phyloP scores from a whole-genome alignment of 2,888 invertebrate genomes.

The Neria commutata region DNA sequence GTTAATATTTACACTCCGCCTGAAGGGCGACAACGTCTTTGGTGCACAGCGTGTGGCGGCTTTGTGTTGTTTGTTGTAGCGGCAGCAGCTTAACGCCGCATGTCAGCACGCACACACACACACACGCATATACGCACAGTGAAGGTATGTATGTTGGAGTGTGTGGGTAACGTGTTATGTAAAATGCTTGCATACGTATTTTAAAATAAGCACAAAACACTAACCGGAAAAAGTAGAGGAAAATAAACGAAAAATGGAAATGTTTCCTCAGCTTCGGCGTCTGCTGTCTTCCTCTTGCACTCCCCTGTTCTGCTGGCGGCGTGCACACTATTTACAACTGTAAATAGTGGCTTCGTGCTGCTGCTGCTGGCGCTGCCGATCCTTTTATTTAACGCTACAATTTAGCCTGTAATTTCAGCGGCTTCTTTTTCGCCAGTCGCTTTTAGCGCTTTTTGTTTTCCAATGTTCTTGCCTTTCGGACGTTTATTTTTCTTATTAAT shows the following conservation, averaged over 20 bases:
- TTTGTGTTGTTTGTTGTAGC: background rate
- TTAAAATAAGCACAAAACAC: background rate
- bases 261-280: conserved; percentile 10
- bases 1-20: background rate
- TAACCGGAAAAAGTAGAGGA: conserved; percentile 22
- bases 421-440: background rate
- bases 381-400: background rate
- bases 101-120: background rate
- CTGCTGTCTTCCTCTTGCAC: background rate
- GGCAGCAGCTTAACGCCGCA: background rate
- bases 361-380: background rate
- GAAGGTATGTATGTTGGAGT: background rate
- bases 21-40: background rate
- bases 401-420: background rate
- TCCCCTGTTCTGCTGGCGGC: too few relatives aligned
- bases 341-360: conserved; percentile 2
- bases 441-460: conserved; percentile 1
- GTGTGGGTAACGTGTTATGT: background rate
- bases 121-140: background rate
- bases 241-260: conserved; percentile 19
- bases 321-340: background rate
- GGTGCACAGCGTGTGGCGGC: too few relatives aligned
- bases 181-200: background rate
- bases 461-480: background rate
- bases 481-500: background rate